Evolutionary conservation across 1,140 invertebrate genomes (phyloP).

Genomic region (Calephelis nemesis): DNA sequence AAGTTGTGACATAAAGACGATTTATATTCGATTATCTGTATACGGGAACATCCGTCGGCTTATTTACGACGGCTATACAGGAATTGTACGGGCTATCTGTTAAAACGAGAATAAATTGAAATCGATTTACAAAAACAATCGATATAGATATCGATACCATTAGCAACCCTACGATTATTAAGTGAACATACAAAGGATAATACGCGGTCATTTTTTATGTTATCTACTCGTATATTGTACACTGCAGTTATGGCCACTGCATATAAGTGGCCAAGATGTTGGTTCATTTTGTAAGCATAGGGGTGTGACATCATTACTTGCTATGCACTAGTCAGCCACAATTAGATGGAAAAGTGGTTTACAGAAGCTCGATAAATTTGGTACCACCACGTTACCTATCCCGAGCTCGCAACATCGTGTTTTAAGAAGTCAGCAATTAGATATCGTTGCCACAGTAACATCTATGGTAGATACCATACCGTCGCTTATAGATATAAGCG

Average conservation of each 20-base stretch:
- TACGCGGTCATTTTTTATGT: constrained; percentile 1
- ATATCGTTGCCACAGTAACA: too few relatives aligned
- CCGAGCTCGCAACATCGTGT: too few relatives aligned
- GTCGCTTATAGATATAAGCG: too few relatives aligned
- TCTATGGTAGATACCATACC: too few relatives aligned
- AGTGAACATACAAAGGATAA: constrained; percentile 7
- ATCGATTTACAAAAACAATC: constrained; percentile 15
- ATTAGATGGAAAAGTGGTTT: too few relatives aligned
- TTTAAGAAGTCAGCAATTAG: too few relatives aligned
- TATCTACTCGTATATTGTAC: not conserved
- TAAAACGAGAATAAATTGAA: constrained; percentile 4
- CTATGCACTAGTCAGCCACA: too few relatives aligned
- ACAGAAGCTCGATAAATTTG: too few relatives aligned
- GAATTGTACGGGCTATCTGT: constrained; percentile 7
- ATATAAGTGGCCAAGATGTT: too few relatives aligned
- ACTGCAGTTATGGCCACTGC: not conserved
- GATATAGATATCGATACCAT: constrained; percentile 14
- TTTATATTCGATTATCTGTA: constrained; percentile 12
- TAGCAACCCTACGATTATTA: constrained; percentile 7
- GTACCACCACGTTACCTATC: too few relatives aligned
- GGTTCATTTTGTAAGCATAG: too few relatives aligned
- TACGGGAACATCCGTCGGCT: constrained; percentile 4
- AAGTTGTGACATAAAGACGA: not conserved
- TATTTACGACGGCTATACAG: constrained; percentile 5
- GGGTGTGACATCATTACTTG: too few relatives aligned